Percentiles rank a stretch among this genome's conserved stretches.
phyloP scores from a whole-genome alignment of 2,113 vertebrate species.

The Bettongia penicillata region DNA sequence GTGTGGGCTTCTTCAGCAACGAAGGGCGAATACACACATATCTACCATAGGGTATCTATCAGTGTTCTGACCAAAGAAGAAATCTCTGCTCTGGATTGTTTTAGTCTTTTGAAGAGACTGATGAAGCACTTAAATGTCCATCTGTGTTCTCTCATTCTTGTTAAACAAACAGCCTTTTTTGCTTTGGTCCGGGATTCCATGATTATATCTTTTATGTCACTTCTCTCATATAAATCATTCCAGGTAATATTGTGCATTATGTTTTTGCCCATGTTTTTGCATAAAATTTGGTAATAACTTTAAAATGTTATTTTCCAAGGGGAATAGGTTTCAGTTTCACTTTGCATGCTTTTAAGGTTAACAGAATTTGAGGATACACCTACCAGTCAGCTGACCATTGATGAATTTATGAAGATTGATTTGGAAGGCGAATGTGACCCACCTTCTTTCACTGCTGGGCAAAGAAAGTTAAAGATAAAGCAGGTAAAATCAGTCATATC shows the following conservation, averaged over 20 bases:
- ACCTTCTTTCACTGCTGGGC: constrained; percentile 92
- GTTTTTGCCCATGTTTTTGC: neutral
- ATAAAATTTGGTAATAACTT: neutral
- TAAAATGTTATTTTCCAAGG: neutral
- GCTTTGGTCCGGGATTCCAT: neutral
- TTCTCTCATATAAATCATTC: neutral
- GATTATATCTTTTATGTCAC: neutral
- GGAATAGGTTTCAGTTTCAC: rapidly evolving
- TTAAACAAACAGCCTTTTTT: neutral
- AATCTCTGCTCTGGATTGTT: neutral
- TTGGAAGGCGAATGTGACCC: constrained; percentile 96
- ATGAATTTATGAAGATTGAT: constrained; percentile 96
- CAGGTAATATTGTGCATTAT: neutral
- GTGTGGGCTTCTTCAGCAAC: too few relatives aligned
- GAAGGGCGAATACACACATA: neutral
- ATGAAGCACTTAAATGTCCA: neutral
- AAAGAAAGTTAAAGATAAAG: constrained; percentile 88
- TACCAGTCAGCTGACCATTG: constrained; percentile 95
- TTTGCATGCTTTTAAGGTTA: constrained; percentile 85
- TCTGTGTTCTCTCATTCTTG: neutral
- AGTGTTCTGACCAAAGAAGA: neutral
- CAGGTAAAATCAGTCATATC: constrained; percentile 84
- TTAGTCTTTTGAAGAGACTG: neutral
- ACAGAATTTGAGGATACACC: constrained; percentile 97
- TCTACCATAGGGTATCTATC: neutral